A percentile compares a stretch with the other conserved stretches of the same genome.
phyloP scores from a whole-genome alignment of 2,113 vertebrate genomes.

The Labrus mixtus region DNA sequence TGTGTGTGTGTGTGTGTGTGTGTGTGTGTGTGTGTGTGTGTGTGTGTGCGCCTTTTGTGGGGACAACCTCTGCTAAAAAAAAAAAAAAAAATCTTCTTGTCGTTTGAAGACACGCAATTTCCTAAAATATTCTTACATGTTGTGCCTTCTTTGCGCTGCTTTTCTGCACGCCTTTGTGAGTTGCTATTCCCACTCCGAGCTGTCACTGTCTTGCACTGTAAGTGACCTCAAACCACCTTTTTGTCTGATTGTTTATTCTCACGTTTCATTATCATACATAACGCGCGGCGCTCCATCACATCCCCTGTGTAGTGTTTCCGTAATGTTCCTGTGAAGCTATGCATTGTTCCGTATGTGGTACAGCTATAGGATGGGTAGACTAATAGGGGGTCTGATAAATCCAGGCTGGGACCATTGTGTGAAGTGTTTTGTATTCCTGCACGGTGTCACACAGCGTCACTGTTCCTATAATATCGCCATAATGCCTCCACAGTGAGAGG shows the following conservation, averaged over 20 bases:
- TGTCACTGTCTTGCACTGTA: background rate
- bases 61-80: background rate
- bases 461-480: constrained; percentile 1
- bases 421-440: constrained; percentile 23
- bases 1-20: background rate
- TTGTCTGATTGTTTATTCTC: constrained; percentile 24
- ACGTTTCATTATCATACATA: background rate
- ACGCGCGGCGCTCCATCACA: background rate
- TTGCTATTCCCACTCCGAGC: background rate
- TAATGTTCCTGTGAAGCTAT: constrained; percentile 33
- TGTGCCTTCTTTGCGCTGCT: background rate
- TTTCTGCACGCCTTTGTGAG: background rate
- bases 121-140: too few species aligned
- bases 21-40: background rate
- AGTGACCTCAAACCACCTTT: constrained; percentile 61
- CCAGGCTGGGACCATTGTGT: constrained; percentile 14
- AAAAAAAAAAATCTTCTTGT: too few species aligned
- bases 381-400: constrained; percentile 17
- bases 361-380: constrained; percentile 9
- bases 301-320: background rate
- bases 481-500: constrained; percentile 10
- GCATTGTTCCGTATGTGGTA: constrained; percentile 7
- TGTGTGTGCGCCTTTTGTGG: background rate
- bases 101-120: background rate
- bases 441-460: constrained; percentile 4